Evolutionary conservation across 2,797 vertebrate species (phyloP).

Genomic region (Epinephelus malabaricus): DNA sequence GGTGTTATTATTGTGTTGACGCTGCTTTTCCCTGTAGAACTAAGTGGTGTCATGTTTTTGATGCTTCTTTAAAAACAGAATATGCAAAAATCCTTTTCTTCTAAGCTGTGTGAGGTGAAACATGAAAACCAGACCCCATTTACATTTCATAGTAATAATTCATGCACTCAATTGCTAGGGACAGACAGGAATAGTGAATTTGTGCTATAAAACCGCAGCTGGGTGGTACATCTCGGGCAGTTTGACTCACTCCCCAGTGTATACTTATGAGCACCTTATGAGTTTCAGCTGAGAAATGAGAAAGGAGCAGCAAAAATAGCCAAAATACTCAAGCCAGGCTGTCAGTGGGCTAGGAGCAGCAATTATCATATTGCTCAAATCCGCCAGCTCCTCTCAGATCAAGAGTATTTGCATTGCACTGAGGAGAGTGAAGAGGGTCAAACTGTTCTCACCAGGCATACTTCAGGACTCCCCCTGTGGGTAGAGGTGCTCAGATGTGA

Average conservation of each 20-base stretch:
- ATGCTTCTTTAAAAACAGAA: constrained; percentile 10
- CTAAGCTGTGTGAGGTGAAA: constrained; percentile 7
- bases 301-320: constrained; percentile 40
- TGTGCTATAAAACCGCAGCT: constrained; percentile 27
- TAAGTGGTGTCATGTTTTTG: constrained; percentile 45
- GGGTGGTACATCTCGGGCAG: constrained; percentile 28
- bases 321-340: constrained; percentile 4
- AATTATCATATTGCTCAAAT: constrained; percentile 76
- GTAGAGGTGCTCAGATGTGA: constrained; percentile 58
- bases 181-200: constrained; percentile 25
- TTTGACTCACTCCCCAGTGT: constrained; percentile 48
- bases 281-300: constrained; percentile 20
- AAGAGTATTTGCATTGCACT: constrained; percentile 76
- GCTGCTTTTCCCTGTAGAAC: constrained; percentile 32
- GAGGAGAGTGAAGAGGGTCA: constrained; percentile 79
- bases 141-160: constrained; percentile 42
- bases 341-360: constrained; percentile 43
- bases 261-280: constrained; percentile 22
- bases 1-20: constrained; percentile 21
- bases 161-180: constrained; percentile 9
- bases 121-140: constrained; percentile 11
- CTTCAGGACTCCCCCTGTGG: constrained; percentile 70
- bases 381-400: constrained; percentile 66
- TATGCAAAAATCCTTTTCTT: constrained; percentile 23
- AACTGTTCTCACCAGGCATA: constrained; percentile 70